These are phyloP conservation scores for Eremobia ochroleuca DNA, from an alignment of 2,888 invertebrate genomes.

Conservation along the genomic window DNA sequence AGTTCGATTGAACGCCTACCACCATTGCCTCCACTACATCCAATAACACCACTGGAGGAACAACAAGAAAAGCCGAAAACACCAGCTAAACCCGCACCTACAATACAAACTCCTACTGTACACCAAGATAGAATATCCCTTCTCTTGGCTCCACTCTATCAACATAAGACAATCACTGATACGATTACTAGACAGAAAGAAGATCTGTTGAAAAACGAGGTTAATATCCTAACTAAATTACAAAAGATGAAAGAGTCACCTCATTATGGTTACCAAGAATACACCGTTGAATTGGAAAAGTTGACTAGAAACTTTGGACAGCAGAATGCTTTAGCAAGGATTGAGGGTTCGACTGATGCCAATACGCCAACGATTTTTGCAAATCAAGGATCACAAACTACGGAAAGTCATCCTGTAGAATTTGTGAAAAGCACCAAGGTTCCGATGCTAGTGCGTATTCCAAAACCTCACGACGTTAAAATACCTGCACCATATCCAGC, in stretches of 20 bases:
- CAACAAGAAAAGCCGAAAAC: conserved; percentile 45
- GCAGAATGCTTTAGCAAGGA: conserved; percentile 75
- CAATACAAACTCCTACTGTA: conserved; percentile 22
- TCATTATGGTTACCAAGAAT: conserved; percentile 77
- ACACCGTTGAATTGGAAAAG: conserved; percentile 76
- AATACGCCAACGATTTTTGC: conserved; percentile 72
- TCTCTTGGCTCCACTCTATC: conserved; percentile 64
- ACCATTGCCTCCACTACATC: conserved; percentile 8
- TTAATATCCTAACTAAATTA: conserved; percentile 63
- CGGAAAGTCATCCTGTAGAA: conserved; percentile 66
- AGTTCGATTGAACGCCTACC: conserved; percentile 36
- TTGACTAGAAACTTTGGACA: conserved; percentile 73
- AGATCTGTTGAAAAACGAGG: conserved; percentile 64
- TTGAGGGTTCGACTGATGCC: conserved; percentile 70
- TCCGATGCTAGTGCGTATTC: conserved; percentile 36
- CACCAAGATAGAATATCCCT: conserved; percentile 50
- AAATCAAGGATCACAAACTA: conserved; percentile 72
- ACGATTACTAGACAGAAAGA: conserved; percentile 64
- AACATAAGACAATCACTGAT: conserved; percentile 65
- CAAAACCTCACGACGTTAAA: conserved; percentile 67
- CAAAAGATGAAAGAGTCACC: conserved; percentile 75
- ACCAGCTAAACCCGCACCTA: conserved; percentile 18
- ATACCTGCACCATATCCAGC: conserved; percentile 70
- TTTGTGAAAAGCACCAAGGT: conserved; percentile 69
- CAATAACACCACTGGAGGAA: conserved; percentile 4